Evolutionary conservation across 2,113 vertebrate species (phyloP), one percentile per base, ranked within the genome.

Genomic region (Urocitellus parryii): DNA sequence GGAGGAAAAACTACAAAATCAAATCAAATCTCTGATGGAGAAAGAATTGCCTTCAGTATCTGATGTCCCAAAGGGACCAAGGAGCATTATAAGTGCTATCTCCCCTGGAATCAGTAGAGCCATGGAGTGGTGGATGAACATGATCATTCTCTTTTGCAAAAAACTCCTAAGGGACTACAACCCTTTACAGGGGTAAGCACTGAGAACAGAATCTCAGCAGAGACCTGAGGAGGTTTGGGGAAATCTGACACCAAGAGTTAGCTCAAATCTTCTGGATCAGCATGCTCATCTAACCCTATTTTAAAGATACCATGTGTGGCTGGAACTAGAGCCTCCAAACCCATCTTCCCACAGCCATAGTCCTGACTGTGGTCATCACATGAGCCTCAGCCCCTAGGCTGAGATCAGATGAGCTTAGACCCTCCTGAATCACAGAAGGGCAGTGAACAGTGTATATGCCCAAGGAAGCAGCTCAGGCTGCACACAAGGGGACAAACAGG

Each of bases 1-100:
- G 88, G 77, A 96, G 39, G 65, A 90, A 92, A 96, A 96, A 25
- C 65, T 82, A 94, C 88, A 93, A 88, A 95, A 97, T 97, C 94
- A 95, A 97, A 74, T 90, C 58, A 39, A 96, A 92, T 51, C 88
- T 93, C 94, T 90, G 89, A 87, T 73, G 65, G 74, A 45, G 14
- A 42, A 89, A 96, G 94, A 87, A 79, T 86, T 85, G 29, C 78
- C 29, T 91, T 95, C 68, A 68, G 91, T 94, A 73, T 91, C 74
- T 80, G 86, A 61, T 12, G 11, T 68, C 82, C 97, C 94, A 94
- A 94, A 86, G 86, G 76, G 42, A 94, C 42, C 2, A 5, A 76
- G 37, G 90, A 97, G 58, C 78, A 94, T 83, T 93, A 27, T 85
- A 76, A 88, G n/a, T 76, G 37, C 56, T 95, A 82, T 96, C 79